Conservation (phyloP, 2,797 vertebrate genomes). For the Nothura maculosa region DNA sequence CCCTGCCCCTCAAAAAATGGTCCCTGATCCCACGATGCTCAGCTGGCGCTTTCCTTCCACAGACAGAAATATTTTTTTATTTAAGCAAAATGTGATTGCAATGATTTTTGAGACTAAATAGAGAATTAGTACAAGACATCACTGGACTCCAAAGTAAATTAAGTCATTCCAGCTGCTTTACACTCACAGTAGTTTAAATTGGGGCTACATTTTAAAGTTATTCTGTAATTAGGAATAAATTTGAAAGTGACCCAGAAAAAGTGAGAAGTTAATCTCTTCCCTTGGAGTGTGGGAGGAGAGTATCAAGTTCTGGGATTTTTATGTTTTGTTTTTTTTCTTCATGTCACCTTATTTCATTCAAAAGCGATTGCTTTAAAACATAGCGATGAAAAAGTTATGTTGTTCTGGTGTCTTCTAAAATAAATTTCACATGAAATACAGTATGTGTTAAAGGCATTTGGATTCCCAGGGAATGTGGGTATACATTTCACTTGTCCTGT, state of each 20-base stretch:
- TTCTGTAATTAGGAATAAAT: slow-evolving; percentile 57
- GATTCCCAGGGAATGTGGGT: slow-evolving; percentile 73
- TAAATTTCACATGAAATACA: slow-evolving; percentile 67
- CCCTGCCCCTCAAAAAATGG: rapidly evolving
- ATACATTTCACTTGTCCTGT: slow-evolving; percentile 77
- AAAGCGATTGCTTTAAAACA: slow-evolving; percentile 52
- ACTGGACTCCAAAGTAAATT: neutral
- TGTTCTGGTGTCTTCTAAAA: slow-evolving; percentile 53
- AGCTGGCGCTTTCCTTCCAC: neutral
- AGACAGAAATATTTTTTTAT: neutral
- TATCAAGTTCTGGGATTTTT: slow-evolving; percentile 43
- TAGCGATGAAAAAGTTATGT: slow-evolving; percentile 27
- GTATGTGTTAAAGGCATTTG: slow-evolving; percentile 70
- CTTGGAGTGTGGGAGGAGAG: neutral
- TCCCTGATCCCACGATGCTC: rapidly evolving
- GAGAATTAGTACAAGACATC: neutral
- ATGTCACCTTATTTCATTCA: slow-evolving; percentile 56
- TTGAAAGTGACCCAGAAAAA: slow-evolving; percentile 55
- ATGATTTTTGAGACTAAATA: neutral
- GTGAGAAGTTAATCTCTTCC: slow-evolving; percentile 36
- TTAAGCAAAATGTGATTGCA: neutral
- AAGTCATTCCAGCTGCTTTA: slow-evolving; percentile 52
- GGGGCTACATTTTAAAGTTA: slow-evolving; percentile 21
- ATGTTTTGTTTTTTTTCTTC: neutral
- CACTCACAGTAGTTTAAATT: neutral